Evolutionary conservation across 1,140 invertebrate genomes (phyloP).

Genomic region (Halictus rubicundus): DNA sequence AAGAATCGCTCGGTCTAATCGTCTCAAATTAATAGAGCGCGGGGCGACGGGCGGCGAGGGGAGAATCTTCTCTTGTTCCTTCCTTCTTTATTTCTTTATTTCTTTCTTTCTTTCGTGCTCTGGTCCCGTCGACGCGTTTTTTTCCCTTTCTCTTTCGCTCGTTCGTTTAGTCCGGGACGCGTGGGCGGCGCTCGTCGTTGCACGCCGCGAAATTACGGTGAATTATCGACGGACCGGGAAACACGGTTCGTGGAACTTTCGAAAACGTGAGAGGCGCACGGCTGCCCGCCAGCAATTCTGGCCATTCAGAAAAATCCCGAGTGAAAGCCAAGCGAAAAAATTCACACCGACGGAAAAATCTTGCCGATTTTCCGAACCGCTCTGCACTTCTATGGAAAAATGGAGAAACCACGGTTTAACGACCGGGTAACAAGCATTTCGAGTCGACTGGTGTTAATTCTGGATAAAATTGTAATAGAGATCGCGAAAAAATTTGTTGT

Average conservation of each 20-base stretch:
- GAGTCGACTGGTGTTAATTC: too few species aligned
- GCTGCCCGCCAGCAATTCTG: background rate
- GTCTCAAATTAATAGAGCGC: conserved; percentile 61
- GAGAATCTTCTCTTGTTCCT: background rate
- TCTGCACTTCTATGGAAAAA: too few species aligned
- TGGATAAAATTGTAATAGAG: too few species aligned
- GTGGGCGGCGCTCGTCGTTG: conserved; percentile 57
- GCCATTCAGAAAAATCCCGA: conserved; percentile 59
- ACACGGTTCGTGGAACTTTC: conserved; percentile 59
- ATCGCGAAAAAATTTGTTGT: too few species aligned
- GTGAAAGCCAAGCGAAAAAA: conserved; percentile 63
- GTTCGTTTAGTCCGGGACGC: conserved; percentile 19
- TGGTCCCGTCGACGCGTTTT: background rate
- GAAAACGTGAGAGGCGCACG: conserved; percentile 59
- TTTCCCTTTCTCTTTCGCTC: background rate
- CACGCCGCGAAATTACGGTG: conserved; percentile 59
- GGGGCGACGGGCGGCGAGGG: background rate
- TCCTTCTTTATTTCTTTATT: conserved; percentile 27
- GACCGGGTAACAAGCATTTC: too few species aligned
- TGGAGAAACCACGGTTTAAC: too few species aligned
- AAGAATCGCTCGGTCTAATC: conserved; percentile 55
- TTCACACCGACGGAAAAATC: conserved; percentile 7
- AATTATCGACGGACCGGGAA: conserved; percentile 55
- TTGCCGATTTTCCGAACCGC: background rate
- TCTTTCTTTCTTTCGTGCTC: background rate